Evolutionary conservation across 1,140 invertebrate species (phyloP), one percentile per base, ranked within the genome.

Genomic region (Adoxophyes honmai): DNA sequence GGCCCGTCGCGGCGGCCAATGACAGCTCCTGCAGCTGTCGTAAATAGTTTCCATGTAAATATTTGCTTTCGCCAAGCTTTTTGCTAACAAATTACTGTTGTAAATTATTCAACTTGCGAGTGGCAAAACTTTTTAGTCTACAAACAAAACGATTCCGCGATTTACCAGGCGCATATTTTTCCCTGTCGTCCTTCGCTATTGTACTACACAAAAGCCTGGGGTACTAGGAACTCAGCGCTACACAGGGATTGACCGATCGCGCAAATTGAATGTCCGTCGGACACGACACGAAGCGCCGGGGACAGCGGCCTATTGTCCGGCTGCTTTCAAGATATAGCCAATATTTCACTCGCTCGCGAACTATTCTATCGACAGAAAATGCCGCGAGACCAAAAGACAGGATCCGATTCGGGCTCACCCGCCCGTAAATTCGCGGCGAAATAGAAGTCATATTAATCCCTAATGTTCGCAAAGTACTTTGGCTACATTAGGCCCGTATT

Each of bases 231-330:
- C 52, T 72, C 80, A 60, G 61, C 59, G 58, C 60, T 67, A 68
- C 72, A 70, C 59, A 78, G 78, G 78, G 78, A 78, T 81, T 83
- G 81, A 82, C 79, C 76, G 76, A 75, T 83, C 71, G 80, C 65
- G 70, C 71, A 80, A 85, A 85, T 85, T 85, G 81, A 81, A 85
- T 60, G 62, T 64, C 39, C 39, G 39, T 9, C 18, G 36, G 11
- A 38, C 34, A 36, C 34, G 34, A 36, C 34, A 11, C 36, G 36
- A 38, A 38, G 36, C 36, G 36, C 0, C 51, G 39, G 48, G 56
- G 39, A 74, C 68, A 67, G 63, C 65, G 62, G 60, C 48, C 77
- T 59, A 77, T 84, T 80, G 78, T 80, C 59, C 68, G 55, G 53
- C 39, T 63, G 66, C 70, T 73, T 75, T 84, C 75, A 78, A 80